Percentiles rank a stretch among this genome's conserved stretches.
These are phyloP conservation scores for Chunga burmeisteri DNA, from an alignment of 2,113 vertebrate species.

Conservation along the genomic window DNA sequence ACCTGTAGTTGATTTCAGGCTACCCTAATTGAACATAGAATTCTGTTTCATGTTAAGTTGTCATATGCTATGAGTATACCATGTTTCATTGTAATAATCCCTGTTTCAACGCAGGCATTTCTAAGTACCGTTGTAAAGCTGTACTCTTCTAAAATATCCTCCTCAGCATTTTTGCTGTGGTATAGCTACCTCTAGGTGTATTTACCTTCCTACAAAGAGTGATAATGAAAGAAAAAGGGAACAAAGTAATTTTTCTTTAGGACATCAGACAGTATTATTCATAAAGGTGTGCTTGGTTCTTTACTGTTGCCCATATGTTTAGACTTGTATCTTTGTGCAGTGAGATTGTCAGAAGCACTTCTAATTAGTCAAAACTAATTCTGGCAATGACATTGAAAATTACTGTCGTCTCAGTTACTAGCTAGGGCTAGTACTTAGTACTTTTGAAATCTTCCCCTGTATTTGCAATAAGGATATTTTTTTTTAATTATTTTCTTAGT, in stretches of 20 bases:
- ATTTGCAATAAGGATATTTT: neutral
- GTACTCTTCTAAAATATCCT: neutral
- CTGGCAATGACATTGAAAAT: neutral
- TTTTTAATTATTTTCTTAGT: neutral
- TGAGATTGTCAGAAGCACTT: neutral
- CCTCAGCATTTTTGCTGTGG: neutral
- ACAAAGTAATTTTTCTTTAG: neutral
- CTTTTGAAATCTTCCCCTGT: neutral
- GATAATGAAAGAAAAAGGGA: neutral
- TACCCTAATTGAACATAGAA: neutral
- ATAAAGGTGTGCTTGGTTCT: neutral
- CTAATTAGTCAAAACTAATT: neutral
- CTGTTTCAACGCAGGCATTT: neutral
- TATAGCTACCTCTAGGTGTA: neutral
- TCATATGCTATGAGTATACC: neutral
- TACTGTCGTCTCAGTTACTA: neutral
- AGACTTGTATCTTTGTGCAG: neutral
- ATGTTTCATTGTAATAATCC: neutral
- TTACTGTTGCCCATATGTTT: neutral
- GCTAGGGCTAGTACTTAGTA: neutral
- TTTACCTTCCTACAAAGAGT: neutral
- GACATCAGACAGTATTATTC: neutral
- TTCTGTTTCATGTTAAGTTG: neutral
- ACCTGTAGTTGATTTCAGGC: neutral
- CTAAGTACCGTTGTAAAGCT: neutral